Conservation (phyloP, 23 tunicate genomes). For the Trididemnum clinides region DNA sequence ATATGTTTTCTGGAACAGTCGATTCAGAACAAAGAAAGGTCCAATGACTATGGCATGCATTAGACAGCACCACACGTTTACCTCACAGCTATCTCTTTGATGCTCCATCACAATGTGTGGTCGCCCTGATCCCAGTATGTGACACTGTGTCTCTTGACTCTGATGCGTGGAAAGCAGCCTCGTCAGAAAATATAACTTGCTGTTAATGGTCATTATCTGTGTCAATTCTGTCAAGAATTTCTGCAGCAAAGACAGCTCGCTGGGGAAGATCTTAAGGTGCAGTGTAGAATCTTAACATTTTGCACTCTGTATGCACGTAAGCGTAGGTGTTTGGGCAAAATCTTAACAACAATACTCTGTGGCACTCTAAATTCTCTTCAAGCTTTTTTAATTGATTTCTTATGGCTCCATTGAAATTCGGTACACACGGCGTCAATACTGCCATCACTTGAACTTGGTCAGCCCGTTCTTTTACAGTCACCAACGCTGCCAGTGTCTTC, state of each 20-base stretch:
- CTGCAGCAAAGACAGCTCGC: neutral
- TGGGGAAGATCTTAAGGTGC: neutral
- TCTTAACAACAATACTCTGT: neutral
- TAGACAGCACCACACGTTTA: neutral
- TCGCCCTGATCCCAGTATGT: neutral
- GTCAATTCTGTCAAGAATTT: neutral
- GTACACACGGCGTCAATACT: neutral
- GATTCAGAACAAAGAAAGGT: neutral
- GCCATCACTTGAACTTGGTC: neutral
- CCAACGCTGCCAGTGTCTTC: neutral
- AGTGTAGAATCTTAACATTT: neutral
- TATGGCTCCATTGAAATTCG: neutral
- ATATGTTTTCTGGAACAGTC: neutral
- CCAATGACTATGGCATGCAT: neutral
- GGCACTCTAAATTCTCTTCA: neutral
- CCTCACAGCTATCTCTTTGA: neutral
- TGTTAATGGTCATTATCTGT: neutral
- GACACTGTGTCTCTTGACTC: neutral
- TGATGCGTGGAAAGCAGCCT: neutral
- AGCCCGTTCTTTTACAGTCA: neutral
- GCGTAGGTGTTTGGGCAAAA: neutral
- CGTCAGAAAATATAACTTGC: neutral
- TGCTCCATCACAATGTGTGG: neutral
- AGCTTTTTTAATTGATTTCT: neutral
- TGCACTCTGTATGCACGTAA: neutral